Conservation (phyloP, 2,888 invertebrate genomes). For the Andrena flavipes region DNA sequence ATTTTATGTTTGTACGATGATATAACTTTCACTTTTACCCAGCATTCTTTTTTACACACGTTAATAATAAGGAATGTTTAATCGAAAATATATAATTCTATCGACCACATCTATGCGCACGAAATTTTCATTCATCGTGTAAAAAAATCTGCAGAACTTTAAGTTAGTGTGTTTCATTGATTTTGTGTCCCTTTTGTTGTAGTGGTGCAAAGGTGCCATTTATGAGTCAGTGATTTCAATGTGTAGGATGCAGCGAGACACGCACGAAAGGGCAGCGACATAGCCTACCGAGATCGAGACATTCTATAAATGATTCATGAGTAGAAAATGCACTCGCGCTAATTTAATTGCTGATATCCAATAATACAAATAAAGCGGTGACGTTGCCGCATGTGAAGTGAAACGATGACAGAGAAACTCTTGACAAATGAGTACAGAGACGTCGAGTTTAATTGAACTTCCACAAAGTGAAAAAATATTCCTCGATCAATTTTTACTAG, state of each 20-base stretch:
- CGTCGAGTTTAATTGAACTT: background rate
- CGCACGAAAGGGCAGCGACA: conserved; percentile 49
- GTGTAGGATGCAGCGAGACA: conserved; percentile 57
- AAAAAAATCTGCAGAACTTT: background rate
- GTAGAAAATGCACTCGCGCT: conserved; percentile 62
- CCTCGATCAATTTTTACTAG: background rate
- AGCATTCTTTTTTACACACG: too few species aligned
- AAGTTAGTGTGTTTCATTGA: conserved; percentile 14
- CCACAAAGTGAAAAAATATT: background rate
- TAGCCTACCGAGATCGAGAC: conserved; percentile 62
- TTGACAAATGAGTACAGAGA: background rate
- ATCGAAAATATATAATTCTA: background rate
- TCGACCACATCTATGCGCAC: background rate
- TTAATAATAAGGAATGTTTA: background rate
- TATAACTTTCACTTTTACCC: too few species aligned
- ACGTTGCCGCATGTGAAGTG: conserved; percentile 2
- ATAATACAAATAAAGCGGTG: conserved; percentile 21
- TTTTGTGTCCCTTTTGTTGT: background rate
- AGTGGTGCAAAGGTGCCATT: conserved; percentile 41
- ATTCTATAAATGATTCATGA: conserved; percentile 75
- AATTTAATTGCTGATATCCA: conserved; percentile 53
- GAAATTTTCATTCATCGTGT: conserved; percentile 15
- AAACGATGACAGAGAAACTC: background rate
- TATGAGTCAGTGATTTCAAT: conserved; percentile 52
- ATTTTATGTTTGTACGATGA: too few species aligned